Percentiles rank a stretch among this genome's conserved stretches.
Conservation (phyloP, 1,140 invertebrate genomes). For the Mycetomoellerius zeteki region DNA sequence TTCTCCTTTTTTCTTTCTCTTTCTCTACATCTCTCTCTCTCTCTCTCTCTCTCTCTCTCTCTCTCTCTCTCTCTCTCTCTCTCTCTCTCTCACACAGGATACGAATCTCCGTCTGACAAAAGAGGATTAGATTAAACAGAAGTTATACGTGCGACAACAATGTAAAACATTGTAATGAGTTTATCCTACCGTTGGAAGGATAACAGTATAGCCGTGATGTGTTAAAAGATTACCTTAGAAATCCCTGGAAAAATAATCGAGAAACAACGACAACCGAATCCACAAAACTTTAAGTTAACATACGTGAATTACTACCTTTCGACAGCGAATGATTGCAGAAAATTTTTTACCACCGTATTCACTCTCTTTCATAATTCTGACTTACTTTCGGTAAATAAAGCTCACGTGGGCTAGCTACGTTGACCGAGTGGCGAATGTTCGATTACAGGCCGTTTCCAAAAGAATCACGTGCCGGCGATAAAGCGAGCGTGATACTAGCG, state of each 20-base stretch:
- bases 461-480: conserved; percentile 36
- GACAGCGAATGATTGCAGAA: background rate
- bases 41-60: conserved; percentile 4
- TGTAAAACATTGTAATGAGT: conserved; percentile 37
- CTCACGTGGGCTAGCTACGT: conserved; percentile 51
- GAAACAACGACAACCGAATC: background rate
- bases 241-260: background rate
- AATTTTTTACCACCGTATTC: background rate
- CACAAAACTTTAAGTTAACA: background rate
- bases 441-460: conserved; percentile 65
- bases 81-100: conserved; percentile 1
- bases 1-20: background rate
- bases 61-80: background rate
- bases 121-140: conserved; percentile 52
- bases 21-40: no score
- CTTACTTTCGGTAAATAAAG: conserved; percentile 72
- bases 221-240: background rate
- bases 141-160: conserved; percentile 45
- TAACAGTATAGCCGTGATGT: background rate
- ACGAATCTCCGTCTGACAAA: conserved; percentile 42
- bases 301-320: background rate
- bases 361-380: conserved; percentile 24
- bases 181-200: conserved; percentile 12
- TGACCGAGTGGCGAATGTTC: conserved; percentile 44
- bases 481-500: conserved; percentile 45